These are phyloP conservation scores for Anguilla megastoma DNA, from an alignment of 2,797 vertebrate genomes.

Conservation along the genomic window DNA sequence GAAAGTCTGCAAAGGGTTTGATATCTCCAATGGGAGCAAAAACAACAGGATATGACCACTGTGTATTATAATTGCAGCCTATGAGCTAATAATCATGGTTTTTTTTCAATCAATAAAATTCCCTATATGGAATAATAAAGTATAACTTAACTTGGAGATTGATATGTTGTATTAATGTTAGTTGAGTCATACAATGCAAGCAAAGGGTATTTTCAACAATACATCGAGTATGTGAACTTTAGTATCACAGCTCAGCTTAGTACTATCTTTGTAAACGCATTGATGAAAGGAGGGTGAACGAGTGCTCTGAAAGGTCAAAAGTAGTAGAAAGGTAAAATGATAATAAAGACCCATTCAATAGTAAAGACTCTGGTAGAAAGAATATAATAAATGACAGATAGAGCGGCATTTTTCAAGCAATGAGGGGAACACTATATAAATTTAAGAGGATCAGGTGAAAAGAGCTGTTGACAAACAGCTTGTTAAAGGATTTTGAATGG, in stretches of 20 bases:
- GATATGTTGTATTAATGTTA: not conserved
- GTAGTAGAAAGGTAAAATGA: not conserved
- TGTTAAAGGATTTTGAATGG: not conserved
- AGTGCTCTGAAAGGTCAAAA: not conserved
- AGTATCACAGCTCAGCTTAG: not conserved
- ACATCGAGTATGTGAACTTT: not conserved
- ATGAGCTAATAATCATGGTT: not conserved
- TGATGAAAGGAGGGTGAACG: not conserved
- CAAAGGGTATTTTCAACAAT: not conserved
- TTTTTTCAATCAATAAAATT: not conserved
- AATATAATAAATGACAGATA: not conserved
- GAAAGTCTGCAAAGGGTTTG: not conserved
- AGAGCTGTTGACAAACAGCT: not conserved
- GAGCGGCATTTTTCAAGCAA: not conserved
- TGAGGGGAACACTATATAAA: not conserved
- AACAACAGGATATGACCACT: not conserved
- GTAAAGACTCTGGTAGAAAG: not conserved
- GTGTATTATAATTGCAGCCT: not conserved
- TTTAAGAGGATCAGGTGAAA: not conserved
- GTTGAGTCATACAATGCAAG: not conserved
- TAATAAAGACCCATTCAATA: not conserved
- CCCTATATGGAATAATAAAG: not conserved
- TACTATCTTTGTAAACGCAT: not conserved
- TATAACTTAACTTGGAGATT: not conserved
- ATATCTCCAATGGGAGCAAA: not conserved